Evolutionary conservation across 1,140 invertebrate species (phyloP), one percentile per base, ranked within the genome.

Genomic region (Notospermus geniculatus): DNA sequence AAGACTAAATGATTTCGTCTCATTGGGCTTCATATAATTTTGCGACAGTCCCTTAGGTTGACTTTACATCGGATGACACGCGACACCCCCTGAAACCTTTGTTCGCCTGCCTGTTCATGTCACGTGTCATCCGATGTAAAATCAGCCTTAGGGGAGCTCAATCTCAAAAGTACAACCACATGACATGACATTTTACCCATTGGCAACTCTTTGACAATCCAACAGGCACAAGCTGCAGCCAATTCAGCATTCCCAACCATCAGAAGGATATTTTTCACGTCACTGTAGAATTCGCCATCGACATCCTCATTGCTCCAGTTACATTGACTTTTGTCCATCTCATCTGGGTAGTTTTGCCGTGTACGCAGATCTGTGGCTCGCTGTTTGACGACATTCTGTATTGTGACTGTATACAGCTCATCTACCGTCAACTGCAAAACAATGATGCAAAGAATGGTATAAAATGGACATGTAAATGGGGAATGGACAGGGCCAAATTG

Each of bases 121-220:
- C n/a, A n/a, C n/a, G n/a, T n/a, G n/a, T n/a, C n/a, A n/a, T n/a
- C n/a, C n/a, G n/a, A n/a, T n/a, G n/a, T n/a, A n/a, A n/a, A n/a
- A n/a, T n/a, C n/a, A n/a, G n/a, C n/a, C n/a, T n/a, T n/a, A n/a
- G n/a, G n/a, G n/a, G n/a, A n/a, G n/a, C n/a, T n/a, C n/a, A n/a
- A n/a, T n/a, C n/a, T n/a, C n/a, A n/a, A n/a, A n/a, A n/a, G n/a
- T n/a, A n/a, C n/a, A n/a, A n/a, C n/a, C n/a, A n/a, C n/a, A n/a
- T n/a, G 32, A 7, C 15, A 7, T 36, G 4, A 7, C 32, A 36
- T 36, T 58, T 54, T 59, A 74, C 72, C 72, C 36, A 71, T 60
- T 1, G 71, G 72, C 17, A 74, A 46, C 57, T 76, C 71, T 22
- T 58, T 69, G 19, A 74, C 66, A 60, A 76, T 64, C 68, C 70